Evolutionary conservation across 2,113 vertebrate genomes (phyloP), one percentile per base, ranked within the genome.

Genomic region (Coregonus clupeaformis): DNA sequence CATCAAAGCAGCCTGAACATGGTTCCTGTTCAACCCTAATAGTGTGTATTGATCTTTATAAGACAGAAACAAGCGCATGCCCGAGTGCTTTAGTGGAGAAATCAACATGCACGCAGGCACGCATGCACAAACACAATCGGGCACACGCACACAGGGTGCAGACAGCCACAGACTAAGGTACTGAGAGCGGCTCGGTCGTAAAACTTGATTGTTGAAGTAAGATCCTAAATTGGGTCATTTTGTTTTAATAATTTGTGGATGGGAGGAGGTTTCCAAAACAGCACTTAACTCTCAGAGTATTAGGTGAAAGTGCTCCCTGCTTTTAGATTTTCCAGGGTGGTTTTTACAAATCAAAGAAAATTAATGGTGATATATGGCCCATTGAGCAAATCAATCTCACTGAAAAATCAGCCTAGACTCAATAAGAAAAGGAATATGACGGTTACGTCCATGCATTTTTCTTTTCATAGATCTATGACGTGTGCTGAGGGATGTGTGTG

Each of bases 1-100:
- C 85, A 93, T 93, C 87, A 93, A 92, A 93, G 90, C 4, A 45
- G 6, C 77, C 32, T 63, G 75, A 45, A 79, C 82, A 81, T 79
- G 80, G 71, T 87, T 42, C 36, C 9, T 42, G 36, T 42, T 85
- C 75, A 73, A 85, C 80, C 77, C 80, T 79, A 55, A 82, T 80
- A 68, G 78, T 68, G 81, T 81, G 71, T 78, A 75, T 80, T 83
- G 89, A 87, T 75, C 74, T 89, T 79, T 52, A 52, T 79, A 85
- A 90, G 82, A 78, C 64, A 78, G 80, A 82, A 80, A 83, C 69
- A 75, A 36, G 36, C 36, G 36, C 7, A 36, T 42, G 36, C 36
- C 36, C 36, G 36, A 9, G 82, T 83, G 81, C 74, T 80, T 75
- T 68, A 30, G 77, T 70, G 84, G 77, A 84, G 7, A 89, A 88